Evolutionary conservation across 2,888 invertebrate species (phyloP).

Genomic region (Cylindroiulus punctatus): DNA sequence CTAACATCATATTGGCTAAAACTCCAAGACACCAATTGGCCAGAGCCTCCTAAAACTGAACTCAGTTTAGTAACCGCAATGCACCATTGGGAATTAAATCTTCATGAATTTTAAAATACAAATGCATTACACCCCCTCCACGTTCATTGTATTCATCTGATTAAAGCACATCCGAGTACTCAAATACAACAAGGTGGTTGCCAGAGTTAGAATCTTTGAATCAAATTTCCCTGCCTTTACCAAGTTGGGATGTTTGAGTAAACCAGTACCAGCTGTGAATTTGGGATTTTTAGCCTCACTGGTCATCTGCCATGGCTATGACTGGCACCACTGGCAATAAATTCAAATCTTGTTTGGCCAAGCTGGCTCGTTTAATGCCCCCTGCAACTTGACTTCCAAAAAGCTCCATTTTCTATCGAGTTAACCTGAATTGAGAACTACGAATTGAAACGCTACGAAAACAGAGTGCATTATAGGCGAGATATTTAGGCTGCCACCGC

Average conservation of each 20-base stretch:
- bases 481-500: conserved; percentile 29
- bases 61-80: not conserved
- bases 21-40: not conserved
- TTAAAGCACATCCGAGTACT: too few species aligned
- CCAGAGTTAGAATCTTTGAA: too few species aligned
- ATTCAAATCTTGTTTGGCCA: conserved; percentile 22
- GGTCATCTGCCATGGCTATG: not conserved
- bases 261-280: too few species aligned
- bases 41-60: not conserved
- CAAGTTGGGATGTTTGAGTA: too few species aligned
- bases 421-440: conserved; percentile 47
- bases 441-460: conserved; percentile 36
- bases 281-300: not conserved
- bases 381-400: conserved; percentile 7
- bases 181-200: too few species aligned
- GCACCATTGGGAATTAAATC: too few species aligned
- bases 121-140: too few species aligned
- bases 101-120: too few species aligned
- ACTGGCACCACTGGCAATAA: not conserved
- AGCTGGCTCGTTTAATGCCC: not conserved
- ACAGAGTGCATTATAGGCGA: conserved; percentile 42
- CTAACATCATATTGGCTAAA: not conserved
- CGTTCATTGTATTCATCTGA: too few species aligned
- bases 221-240: too few species aligned
- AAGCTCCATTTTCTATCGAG: conserved; percentile 50